These are phyloP conservation scores for Platycnemis pennipes DNA, from an alignment of 2,888 invertebrate genomes.

Conservation along the genomic window DNA sequence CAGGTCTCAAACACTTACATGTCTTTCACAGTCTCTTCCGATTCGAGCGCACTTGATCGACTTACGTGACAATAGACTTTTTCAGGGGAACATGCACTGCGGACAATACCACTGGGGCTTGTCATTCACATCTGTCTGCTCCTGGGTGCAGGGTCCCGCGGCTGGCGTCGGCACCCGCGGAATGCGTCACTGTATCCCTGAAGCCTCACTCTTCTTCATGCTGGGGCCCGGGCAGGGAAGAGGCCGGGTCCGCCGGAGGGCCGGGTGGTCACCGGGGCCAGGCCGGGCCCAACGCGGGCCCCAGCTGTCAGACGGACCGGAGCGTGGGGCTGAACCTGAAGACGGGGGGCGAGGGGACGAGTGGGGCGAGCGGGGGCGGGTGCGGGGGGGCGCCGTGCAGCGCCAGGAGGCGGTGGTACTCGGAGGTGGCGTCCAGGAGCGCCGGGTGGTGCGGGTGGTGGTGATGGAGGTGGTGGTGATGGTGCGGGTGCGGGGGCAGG, in stretches of 20 bases:
- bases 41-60: background rate
- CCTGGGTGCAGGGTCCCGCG: background rate
- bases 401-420: background rate
- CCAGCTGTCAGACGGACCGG: slow-evolving; percentile 66
- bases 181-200: no score
- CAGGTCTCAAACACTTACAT: slow-evolving; percentile 18
- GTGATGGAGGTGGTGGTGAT: slow-evolving; percentile 67
- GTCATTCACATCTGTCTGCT: background rate
- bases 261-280: no score
- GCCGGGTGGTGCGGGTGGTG: slow-evolving; percentile 67
- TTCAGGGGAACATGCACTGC: background rate
- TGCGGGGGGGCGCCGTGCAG: slow-evolving; percentile 73
- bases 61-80: background rate
- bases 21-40: slow-evolving; percentile 18
- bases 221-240: no score
- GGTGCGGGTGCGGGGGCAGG: slow-evolving; percentile 72
- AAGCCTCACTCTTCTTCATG: no score
- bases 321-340: slow-evolving; percentile 69
- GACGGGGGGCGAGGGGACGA: slow-evolving; percentile 45
- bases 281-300: slow-evolving; percentile 17
- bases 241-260: no score
- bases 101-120: background rate
- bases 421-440: slow-evolving; percentile 6
- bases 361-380: background rate
- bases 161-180: no score